Percentiles rank a stretch among this genome's conserved stretches.
These are phyloP conservation scores for Cynocephalus volans DNA, from an alignment of 2,113 vertebrate genomes.

Conservation along the genomic window DNA sequence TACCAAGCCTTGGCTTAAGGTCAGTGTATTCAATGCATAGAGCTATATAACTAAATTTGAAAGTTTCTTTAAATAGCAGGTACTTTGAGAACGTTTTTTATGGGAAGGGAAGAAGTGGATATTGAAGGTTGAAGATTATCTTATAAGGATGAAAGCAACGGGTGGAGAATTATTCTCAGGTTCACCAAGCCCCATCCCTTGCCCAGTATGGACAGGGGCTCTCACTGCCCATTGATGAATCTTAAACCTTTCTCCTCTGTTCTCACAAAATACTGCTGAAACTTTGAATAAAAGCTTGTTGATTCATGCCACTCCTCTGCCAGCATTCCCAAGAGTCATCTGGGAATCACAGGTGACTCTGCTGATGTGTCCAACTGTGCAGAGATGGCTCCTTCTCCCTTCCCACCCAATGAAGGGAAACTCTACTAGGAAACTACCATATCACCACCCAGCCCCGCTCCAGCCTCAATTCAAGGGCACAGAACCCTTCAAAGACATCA, in stretches of 20 bases:
- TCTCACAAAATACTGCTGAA: slow-evolving; percentile 79
- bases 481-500: background rate
- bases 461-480: background rate
- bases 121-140: background rate
- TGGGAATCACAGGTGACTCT: background rate
- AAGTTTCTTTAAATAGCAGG: background rate
- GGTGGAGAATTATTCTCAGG: background rate
- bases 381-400: background rate
- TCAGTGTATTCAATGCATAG: background rate
- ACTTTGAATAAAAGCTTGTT: slow-evolving; percentile 73
- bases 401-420: background rate
- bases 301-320: slow-evolving; percentile 17
- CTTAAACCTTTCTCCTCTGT: slow-evolving; percentile 83
- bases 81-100: background rate
- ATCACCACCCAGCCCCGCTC: background rate
- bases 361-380: background rate
- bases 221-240: background rate
- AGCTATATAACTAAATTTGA: background rate
- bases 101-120: background rate
- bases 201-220: background rate
- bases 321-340: slow-evolving; percentile 73
- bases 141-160: background rate
- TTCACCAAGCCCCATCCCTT: background rate
- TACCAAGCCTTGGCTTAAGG: background rate
- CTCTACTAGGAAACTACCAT: no score